A percentile compares a stretch with the other conserved stretches of the same genome.
Evolutionary conservation across 2,888 invertebrate genomes (phyloP).

Genomic region (Drosophila tripunctata): DNA sequence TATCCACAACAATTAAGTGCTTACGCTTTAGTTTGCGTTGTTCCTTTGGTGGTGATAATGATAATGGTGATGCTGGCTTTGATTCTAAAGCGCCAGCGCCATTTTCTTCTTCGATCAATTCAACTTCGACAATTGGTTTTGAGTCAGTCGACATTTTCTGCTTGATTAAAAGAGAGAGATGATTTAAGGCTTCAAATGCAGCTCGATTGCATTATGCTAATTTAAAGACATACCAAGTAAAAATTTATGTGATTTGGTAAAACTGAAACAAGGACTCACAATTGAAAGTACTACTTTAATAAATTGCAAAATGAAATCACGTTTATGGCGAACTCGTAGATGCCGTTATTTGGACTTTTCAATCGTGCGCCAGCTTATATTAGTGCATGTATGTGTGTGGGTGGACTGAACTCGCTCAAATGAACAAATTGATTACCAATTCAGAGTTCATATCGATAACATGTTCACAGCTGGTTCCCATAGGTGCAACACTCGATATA

Average conservation of each 20-base stretch:
- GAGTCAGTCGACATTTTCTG: conserved; percentile 51
- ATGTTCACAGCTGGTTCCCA: no score
- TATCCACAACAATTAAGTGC: conserved; percentile 32
- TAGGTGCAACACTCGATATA: no score
- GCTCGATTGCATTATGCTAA: neutral
- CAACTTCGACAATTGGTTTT: conserved; percentile 58
- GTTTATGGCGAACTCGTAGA: conserved; percentile 52
- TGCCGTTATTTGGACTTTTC: conserved; percentile 60
- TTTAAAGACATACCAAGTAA: conserved; percentile 36
- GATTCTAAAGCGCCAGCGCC: conserved; percentile 76
- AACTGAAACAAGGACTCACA: conserved; percentile 29
- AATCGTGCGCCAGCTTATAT: conserved; percentile 41
- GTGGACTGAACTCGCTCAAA: neutral
- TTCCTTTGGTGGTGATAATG: conserved; percentile 40
- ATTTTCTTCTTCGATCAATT: conserved; percentile 70
- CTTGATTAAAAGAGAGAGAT: conserved; percentile 1
- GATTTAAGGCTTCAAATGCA: neutral
- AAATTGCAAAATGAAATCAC: conserved; percentile 59
- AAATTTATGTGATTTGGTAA: neutral
- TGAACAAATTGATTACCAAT: neutral
- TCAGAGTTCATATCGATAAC: neutral
- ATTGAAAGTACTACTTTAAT: conserved; percentile 24
- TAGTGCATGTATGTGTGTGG: conserved; percentile 7
- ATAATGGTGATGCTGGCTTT: conserved; percentile 38
- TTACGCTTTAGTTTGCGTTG: conserved; percentile 41